Percentiles rank a stretch among this genome's conserved stretches.
phyloP scores from a whole-genome alignment of 2,113 vertebrate genomes.

The Vicugna pacos region DNA sequence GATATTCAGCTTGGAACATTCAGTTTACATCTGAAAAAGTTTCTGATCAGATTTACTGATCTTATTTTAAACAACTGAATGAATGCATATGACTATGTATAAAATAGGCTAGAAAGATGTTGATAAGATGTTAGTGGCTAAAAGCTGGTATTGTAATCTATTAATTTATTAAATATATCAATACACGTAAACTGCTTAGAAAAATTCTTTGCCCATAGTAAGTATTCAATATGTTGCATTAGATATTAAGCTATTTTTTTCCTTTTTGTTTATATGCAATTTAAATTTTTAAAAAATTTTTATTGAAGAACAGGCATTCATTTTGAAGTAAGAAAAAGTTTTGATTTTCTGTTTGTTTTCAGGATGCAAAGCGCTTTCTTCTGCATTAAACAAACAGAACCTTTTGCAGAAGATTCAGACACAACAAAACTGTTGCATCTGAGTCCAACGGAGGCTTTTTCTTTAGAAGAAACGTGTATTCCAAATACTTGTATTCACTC shows the following conservation, averaged over 20 bases:
- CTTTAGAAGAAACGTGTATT: background rate
- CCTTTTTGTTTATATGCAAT: background rate
- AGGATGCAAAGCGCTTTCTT: background rate
- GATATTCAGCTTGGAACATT: background rate
- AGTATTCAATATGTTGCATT: background rate
- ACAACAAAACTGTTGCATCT: background rate
- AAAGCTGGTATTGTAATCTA: background rate
- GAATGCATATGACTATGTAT: background rate
- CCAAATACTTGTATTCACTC: background rate
- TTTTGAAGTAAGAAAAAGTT: slow-evolving; percentile 8
- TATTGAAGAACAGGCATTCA: background rate
- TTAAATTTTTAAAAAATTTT: background rate
- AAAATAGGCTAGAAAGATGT: background rate
- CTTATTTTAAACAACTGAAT: background rate
- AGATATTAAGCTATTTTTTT: background rate
- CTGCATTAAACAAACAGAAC: background rate
- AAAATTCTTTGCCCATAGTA: background rate
- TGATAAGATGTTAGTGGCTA: background rate
- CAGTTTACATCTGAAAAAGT: background rate
- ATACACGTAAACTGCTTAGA: background rate
- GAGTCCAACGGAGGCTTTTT: background rate
- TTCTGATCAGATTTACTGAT: background rate
- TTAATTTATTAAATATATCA: background rate
- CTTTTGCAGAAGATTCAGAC: background rate
- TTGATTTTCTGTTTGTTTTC: background rate